These are phyloP conservation scores for Odontocolon sp. DNA, from an alignment of 2,888 invertebrate species.

Conservation along the genomic window DNA sequence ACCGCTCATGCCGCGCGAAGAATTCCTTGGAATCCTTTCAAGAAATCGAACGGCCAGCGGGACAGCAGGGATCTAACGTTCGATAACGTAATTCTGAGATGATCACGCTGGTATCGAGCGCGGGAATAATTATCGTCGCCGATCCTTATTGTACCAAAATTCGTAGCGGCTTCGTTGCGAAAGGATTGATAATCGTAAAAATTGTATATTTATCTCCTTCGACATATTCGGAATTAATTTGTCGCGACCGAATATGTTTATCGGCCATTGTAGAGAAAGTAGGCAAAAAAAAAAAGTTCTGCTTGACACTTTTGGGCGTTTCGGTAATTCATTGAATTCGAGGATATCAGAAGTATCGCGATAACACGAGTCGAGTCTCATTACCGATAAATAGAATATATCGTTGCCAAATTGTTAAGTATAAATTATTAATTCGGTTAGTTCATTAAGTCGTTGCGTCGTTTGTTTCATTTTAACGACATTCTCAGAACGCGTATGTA, in stretches of 20 bases:
- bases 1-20: conserved; percentile 81
- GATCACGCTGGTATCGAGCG: conserved; percentile 64
- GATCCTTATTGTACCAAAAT: conserved; percentile 40
- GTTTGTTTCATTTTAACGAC: neutral
- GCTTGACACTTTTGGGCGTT: conserved; percentile 3
- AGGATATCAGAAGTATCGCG: neutral
- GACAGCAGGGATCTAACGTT: conserved; percentile 82
- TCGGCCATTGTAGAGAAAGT: conserved; percentile 56
- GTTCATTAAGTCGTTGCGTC: conserved; percentile 7
- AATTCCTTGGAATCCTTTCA: conserved; percentile 89
- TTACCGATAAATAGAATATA: conserved; percentile 43
- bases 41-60: conserved; percentile 84
- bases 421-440: conserved; percentile 39
- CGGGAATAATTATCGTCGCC: neutral
- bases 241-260: conserved; percentile 38
- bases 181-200: neutral
- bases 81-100: conserved; percentile 84
- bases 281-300: conserved; percentile 18
- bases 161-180: neutral
- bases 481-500: neutral
- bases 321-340: neutral
- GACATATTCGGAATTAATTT: conserved; percentile 20
- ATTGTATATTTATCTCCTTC: conserved; percentile 39
- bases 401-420: conserved; percentile 50
- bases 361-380: conserved; percentile 37